Evolutionary conservation across 2,888 invertebrate species (phyloP).

Genomic region (Therioaphis trifolii): DNA sequence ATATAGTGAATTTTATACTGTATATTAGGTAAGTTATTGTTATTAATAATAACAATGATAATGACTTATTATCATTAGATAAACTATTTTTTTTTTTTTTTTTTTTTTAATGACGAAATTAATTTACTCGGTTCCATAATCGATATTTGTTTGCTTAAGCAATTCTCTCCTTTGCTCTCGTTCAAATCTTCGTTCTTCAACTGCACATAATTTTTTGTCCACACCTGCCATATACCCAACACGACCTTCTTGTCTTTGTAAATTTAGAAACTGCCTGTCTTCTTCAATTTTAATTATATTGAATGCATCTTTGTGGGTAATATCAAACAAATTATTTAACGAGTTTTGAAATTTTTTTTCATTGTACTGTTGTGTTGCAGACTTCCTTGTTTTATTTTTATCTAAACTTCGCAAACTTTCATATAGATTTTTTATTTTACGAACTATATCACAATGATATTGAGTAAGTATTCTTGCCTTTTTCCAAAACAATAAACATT

Average conservation of each 20-base stretch:
- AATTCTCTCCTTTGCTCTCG: constrained; percentile 1
- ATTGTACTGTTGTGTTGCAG: too few relatives aligned
- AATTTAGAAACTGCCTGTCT: neutral
- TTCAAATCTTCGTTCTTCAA: too few relatives aligned
- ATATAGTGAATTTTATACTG: too few relatives aligned
- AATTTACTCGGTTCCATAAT: constrained; percentile 1
- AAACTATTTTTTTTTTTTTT: neutral
- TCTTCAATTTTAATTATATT: too few relatives aligned
- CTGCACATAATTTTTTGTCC: neutral
- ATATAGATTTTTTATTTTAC: too few relatives aligned
- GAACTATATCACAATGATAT: constrained; percentile 1
- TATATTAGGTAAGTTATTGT: neutral
- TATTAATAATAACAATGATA: too few relatives aligned
- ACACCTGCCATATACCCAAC: neutral
- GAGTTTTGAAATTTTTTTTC: neutral
- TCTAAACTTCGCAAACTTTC: too few relatives aligned
- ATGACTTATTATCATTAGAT: too few relatives aligned
- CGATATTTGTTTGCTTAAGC: neutral
- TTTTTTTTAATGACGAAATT: neutral
- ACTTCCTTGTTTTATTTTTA: too few relatives aligned
- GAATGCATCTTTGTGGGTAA: too few relatives aligned
- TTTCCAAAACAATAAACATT: constrained; percentile 12
- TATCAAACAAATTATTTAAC: too few relatives aligned
- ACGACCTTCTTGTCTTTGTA: constrained; percentile 14
- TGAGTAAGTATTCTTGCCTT: constrained; percentile 22